Evolutionary conservation across 2,888 invertebrate species (phyloP), one percentile per base, ranked within the genome.

Genomic region (Boloria selene): DNA sequence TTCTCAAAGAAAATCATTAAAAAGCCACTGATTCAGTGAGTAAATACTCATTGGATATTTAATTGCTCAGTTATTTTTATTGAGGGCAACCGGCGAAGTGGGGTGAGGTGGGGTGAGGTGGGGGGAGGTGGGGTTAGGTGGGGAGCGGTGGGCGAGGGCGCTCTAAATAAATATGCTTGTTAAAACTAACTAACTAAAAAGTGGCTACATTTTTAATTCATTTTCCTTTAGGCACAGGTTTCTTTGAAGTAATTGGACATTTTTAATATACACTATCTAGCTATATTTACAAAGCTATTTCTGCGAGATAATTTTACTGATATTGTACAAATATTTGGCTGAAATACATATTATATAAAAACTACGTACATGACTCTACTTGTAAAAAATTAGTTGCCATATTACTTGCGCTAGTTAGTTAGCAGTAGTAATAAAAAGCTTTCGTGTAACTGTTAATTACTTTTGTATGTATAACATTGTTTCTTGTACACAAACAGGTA

Each of bases 31-130:
- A 26, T 49, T 16, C 49, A 16, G 26, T 49, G 17, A 16, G 31
- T 7, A 26, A 7, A 7, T 26, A 26, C 59, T 13, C 47, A 22
- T 17, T 38, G 38, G 50, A 50, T 59, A 38, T 31, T 38, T 50
- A 49, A 50, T 38, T 16, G 59, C 18, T 31, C 17, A 38, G 49
- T 38, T 59, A 59, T 59, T 59, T 59, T 59, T 59, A 59, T 59
- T 38, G 47, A 31, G 17, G 16, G 26, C 51, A 58, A 64, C 22
- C 22, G 64, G 64, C n/a, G 38, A 47, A 26, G 54, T 17, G 53
- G 44, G 44, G 52, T 22, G 16, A 5, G 17, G 22, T 47, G 16
- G 18, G 49, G 54, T 26, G 47, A 22, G 49, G 22, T 44, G 55
- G 14, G 17, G 38, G 54, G 31, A 47, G 47, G 22, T 47, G 16